Conservation (phyloP, 2,797 vertebrate species). For the Oreochromis grahami region DNA sequence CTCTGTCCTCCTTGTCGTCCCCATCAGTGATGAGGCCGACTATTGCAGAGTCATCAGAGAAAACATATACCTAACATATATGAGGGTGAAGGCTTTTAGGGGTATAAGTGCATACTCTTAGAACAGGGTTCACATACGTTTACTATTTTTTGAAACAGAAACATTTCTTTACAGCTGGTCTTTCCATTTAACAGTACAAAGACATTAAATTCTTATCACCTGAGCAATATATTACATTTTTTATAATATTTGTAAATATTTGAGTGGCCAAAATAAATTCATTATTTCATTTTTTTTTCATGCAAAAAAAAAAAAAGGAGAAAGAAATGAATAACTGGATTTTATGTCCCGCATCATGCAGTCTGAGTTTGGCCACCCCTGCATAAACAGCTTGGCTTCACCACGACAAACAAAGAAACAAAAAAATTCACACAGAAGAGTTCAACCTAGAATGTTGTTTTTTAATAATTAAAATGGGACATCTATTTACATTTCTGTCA, state of each 20-base stretch:
- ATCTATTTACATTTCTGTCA: neutral
- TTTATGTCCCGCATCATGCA: neutral
- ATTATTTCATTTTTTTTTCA: neutral
- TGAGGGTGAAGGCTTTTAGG: neutral
- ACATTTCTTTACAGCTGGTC: neutral
- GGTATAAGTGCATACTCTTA: neutral
- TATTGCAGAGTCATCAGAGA: too few relatives aligned
- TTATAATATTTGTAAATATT: neutral
- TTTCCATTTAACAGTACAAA: neutral
- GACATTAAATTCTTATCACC: neutral
- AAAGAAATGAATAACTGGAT: neutral
- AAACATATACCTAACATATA: neutral
- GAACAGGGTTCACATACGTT: neutral
- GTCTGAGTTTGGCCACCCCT: neutral
- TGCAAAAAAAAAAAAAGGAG: neutral
- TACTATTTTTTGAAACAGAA: neutral
- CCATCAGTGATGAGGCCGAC: too few relatives aligned
- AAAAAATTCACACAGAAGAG: neutral
- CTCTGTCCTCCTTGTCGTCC: too few relatives aligned
- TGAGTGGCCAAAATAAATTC: neutral
- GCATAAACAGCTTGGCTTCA: neutral
- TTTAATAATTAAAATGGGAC: neutral
- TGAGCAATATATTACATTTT: neutral
- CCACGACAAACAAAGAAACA: neutral
- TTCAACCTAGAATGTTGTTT: neutral